These are phyloP conservation scores for Pterobdella sp. DNA, from an alignment of 2,888 invertebrate species.

Conservation along the genomic window DNA sequence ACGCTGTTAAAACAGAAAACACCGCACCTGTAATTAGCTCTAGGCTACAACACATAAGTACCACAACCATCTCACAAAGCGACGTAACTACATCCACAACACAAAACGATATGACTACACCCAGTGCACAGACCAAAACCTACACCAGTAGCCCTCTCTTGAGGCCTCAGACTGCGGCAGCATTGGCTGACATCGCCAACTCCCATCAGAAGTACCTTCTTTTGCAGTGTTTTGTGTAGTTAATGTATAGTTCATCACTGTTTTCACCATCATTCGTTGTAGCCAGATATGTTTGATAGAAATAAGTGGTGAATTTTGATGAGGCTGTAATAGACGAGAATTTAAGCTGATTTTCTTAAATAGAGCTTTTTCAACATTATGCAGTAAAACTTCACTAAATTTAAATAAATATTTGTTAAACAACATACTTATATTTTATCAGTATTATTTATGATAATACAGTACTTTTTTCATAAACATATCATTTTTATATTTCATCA, in stretches of 20 bases:
- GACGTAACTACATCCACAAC: neutral
- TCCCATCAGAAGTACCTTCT: constrained; percentile 24
- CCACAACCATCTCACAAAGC: neutral
- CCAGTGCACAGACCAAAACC: neutral
- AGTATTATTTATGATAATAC: too few relatives aligned
- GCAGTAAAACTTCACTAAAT: too few relatives aligned
- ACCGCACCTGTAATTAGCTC: neutral
- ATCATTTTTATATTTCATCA: too few relatives aligned
- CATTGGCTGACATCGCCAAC: constrained; percentile 26
- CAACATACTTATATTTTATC: too few relatives aligned
- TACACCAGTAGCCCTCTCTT: constrained; percentile 1
- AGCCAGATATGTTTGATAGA: too few relatives aligned
- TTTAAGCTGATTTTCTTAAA: neutral
- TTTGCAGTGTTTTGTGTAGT: neutral
- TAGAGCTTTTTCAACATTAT: too few relatives aligned
- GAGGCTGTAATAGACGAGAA: neutral
- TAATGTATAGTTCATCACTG: neutral
- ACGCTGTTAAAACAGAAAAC: neutral
- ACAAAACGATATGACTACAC: neutral
- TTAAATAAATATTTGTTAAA: too few relatives aligned
- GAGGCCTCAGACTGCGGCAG: constrained; percentile 28
- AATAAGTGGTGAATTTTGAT: too few relatives aligned
- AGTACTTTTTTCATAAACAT: too few relatives aligned
- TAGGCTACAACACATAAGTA: neutral
- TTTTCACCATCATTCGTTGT: neutral